Evolutionary conservation across 2,797 vertebrate genomes (phyloP).

Genomic region (Lacerta viridis): DNA sequence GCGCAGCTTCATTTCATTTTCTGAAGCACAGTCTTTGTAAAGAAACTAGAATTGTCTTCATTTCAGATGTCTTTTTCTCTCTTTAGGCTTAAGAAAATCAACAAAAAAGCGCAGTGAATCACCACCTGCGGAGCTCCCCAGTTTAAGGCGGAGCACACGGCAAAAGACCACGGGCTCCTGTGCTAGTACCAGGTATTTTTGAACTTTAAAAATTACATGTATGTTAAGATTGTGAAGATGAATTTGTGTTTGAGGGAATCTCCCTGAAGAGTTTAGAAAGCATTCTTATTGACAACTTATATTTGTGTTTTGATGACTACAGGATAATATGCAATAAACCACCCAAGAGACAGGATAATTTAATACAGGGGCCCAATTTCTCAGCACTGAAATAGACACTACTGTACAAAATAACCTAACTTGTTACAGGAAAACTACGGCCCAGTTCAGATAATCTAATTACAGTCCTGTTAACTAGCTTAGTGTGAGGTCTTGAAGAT

Average conservation of each 20-base stretch:
- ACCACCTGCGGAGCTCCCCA: conserved; percentile 99
- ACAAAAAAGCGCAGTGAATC: conserved; percentile 99
- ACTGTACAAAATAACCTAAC: background rate
- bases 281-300: background rate
- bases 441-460: too few species aligned
- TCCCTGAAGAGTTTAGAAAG: background rate
- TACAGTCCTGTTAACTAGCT: too few species aligned
- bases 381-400: background rate
- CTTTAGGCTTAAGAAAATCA: conserved; percentile 95
- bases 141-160: conserved; percentile 99
- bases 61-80: conserved; percentile 12
- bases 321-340: background rate
- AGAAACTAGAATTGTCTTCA: background rate
- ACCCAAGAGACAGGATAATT: background rate
- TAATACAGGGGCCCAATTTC: background rate
- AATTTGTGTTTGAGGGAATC: background rate
- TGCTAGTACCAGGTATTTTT: conserved; percentile 96
- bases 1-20: background rate
- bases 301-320: background rate
- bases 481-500: background rate
- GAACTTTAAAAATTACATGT: rapidly evolving
- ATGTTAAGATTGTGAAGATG: background rate
- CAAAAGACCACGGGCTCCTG: conserved; percentile 99
- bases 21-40: conserved; percentile 5
- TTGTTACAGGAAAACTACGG: background rate